Conservation (phyloP, 2,113 vertebrate species). For the Macrotis lagotis region DNA sequence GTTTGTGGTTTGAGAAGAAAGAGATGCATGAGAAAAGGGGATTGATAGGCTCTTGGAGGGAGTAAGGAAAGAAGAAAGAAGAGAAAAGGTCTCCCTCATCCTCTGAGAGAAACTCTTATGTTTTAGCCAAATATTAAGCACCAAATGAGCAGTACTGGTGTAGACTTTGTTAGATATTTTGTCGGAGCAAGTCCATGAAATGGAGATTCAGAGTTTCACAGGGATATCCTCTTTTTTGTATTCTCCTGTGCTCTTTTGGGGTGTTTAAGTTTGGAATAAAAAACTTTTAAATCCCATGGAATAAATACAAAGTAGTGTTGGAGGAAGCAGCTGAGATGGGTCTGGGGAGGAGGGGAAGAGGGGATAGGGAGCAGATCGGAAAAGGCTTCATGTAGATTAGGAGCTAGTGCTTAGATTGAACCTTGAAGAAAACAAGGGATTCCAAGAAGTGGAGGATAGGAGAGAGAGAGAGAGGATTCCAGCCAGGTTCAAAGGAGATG, state of each 20-base stretch:
- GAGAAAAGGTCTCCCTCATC: neutral
- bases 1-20: neutral
- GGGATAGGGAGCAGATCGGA: neutral
- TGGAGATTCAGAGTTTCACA: too few species aligned
- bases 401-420: neutral
- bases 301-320: neutral
- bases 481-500: neutral
- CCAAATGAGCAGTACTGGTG: too few species aligned
- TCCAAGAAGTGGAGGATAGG: neutral
- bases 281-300: neutral
- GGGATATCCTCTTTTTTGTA: too few species aligned
- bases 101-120: neutral
- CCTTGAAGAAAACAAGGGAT: neutral
- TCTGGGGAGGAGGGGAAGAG: neutral
- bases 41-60: neutral
- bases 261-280: neutral
- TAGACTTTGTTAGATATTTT: too few species aligned
- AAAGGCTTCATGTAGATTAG: neutral
- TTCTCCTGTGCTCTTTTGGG: neutral
- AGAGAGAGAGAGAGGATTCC: neutral
- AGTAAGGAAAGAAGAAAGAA: neutral
- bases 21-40: neutral
- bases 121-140: too few species aligned
- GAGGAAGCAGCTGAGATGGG: neutral
- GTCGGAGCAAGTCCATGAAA: too few species aligned